Percentiles rank a stretch among this genome's conserved stretches.
These are phyloP conservation scores for Euthynnus affinis DNA, from an alignment of 2,797 vertebrate species.

Conservation along the genomic window DNA sequence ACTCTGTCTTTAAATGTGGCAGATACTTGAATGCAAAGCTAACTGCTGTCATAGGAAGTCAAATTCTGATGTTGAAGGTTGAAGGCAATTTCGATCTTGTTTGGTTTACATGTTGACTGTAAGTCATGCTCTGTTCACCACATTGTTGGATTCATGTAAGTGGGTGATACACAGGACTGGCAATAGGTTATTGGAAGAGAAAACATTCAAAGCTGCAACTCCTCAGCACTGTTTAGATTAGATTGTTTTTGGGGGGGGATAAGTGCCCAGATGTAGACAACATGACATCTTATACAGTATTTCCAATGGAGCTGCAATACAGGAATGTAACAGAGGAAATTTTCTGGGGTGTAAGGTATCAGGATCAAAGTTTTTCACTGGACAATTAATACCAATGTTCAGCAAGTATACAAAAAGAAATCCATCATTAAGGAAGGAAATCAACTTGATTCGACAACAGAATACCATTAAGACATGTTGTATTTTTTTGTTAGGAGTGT, in stretches of 20 bases:
- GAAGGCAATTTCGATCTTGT: not conserved
- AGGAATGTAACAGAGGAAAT: not conserved
- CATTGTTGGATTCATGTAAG: not conserved
- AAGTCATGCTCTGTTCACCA: not conserved
- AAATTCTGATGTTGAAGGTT: conserved; percentile 3
- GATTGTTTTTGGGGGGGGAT: not conserved
- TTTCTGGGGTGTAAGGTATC: not conserved
- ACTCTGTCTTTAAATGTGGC: not conserved
- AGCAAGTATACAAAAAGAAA: conserved; percentile 2
- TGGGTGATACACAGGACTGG: not conserved
- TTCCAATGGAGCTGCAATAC: conserved; percentile 1
- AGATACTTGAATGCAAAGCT: not conserved
- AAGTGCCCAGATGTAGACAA: conserved; percentile 3
- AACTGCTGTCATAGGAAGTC: not conserved
- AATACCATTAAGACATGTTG: too few relatives aligned
- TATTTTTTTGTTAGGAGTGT: too few relatives aligned
- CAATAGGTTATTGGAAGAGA: not conserved
- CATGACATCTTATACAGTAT: not conserved
- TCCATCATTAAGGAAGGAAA: conserved; percentile 15
- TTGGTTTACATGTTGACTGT: too few relatives aligned
- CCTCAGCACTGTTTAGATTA: not conserved
- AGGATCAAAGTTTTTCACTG: not conserved
- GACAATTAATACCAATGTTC: not conserved
- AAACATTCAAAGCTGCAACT: not conserved
- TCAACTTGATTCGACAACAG: too few relatives aligned